These are phyloP conservation scores for Stramonita haemastoma DNA, from an alignment of 2,888 invertebrate species.

Conservation along the genomic window DNA sequence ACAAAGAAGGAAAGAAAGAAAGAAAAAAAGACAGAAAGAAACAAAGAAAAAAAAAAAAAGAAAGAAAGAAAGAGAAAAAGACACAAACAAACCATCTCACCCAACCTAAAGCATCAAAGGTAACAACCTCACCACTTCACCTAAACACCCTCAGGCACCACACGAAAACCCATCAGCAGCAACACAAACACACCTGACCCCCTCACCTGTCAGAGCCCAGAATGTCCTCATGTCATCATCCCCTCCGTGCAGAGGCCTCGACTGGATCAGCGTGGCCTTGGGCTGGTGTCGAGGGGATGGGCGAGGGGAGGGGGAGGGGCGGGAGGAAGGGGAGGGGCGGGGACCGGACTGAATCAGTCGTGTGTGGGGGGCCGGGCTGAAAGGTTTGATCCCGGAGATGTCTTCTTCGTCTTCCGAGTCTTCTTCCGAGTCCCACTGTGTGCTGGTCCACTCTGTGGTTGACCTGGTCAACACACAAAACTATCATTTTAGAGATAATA, in stretches of 20 bases:
- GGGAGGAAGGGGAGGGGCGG: slow-evolving; percentile 45
- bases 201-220: slow-evolving; percentile 34
- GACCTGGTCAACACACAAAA: slow-evolving; percentile 31
- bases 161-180: neutral
- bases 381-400: slow-evolving; percentile 39
- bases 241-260: slow-evolving; percentile 56
- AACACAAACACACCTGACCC: neutral
- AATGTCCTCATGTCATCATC: slow-evolving; percentile 56
- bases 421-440: slow-evolving; percentile 66
- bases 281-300: slow-evolving; percentile 47
- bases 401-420: slow-evolving; percentile 33
- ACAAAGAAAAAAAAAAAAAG: neutral
- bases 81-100: neutral
- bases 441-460: slow-evolving; percentile 69
- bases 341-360: slow-evolving; percentile 48
- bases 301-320: slow-evolving; percentile 44
- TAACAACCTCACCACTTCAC: neutral
- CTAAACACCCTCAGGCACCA: neutral
- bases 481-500: no score
- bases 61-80: neutral
- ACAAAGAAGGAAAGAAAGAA: no score
- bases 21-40: no score
- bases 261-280: slow-evolving; percentile 57
- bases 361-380: slow-evolving; percentile 45
- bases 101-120: neutral